Percentiles rank a stretch among this genome's conserved stretches.
Evolutionary conservation across 1,140 invertebrate genomes (phyloP).

Genomic region (Micrasema longulum): DNA sequence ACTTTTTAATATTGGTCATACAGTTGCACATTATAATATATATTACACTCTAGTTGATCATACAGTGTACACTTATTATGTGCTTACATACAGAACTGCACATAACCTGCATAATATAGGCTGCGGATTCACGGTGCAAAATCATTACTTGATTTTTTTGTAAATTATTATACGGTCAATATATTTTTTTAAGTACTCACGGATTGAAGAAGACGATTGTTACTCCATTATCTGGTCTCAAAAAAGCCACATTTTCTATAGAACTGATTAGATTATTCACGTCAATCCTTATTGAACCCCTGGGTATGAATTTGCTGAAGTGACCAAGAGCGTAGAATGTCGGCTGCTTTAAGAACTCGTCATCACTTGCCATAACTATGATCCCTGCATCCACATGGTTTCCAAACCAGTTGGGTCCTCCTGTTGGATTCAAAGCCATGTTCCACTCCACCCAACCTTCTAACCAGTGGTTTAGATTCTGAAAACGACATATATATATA

Average conservation of each 20-base stretch:
- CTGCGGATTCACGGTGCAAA: background rate
- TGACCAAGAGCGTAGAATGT: slow-evolving; percentile 90
- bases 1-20: no score
- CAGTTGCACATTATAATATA: no score
- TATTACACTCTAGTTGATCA: background rate
- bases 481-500: no score
- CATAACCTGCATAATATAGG: no score
- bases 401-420: slow-evolving; percentile 85
- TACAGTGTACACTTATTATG: no score
- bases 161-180: background rate
- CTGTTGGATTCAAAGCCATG: slow-evolving; percentile 79
- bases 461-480: slow-evolving; percentile 79
- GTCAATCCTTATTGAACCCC: slow-evolving; percentile 69
- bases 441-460: slow-evolving; percentile 93
- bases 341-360: slow-evolving; percentile 90
- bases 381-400: slow-evolving; percentile 85
- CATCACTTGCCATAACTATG: slow-evolving; percentile 73
- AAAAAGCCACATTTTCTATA: slow-evolving; percentile 59
- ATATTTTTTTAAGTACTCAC: slow-evolving; percentile 63
- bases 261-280: slow-evolving; percentile 55
- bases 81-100: no score
- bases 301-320: slow-evolving; percentile 84
- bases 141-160: background rate
- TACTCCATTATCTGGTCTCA: slow-evolving; percentile 66
- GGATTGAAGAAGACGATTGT: slow-evolving; percentile 74